These are phyloP conservation scores for Philopedon plagiatum DNA, from an alignment of 2,888 invertebrate genomes.

Conservation along the genomic window DNA sequence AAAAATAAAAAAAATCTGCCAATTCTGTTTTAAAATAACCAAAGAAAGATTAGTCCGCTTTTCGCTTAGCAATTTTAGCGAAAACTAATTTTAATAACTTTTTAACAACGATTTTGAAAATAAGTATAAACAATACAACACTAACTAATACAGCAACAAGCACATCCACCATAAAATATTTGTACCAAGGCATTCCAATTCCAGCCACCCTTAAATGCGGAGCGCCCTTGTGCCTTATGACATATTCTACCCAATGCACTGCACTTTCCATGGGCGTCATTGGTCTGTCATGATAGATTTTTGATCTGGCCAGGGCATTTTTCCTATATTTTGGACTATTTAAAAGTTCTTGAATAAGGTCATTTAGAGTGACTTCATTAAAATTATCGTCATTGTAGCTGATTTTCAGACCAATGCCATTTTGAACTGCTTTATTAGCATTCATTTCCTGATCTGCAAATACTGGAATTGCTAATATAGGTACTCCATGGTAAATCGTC, in stretches of 20 bases:
- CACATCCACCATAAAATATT: conserved; percentile 57
- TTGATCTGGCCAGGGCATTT: conserved; percentile 36
- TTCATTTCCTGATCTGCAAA: no score
- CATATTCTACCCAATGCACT: conserved; percentile 49
- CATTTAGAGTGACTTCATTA: background rate
- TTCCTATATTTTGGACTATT: conserved; percentile 36
- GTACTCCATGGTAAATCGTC: conserved; percentile 70
- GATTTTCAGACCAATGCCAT: conserved; percentile 51
- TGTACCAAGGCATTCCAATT: conserved; percentile 57
- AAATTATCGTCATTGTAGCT: conserved; percentile 41
- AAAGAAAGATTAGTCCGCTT: no score
- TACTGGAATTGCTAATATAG: conserved; percentile 71
- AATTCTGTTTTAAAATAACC: no score
- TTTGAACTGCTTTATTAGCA: conserved; percentile 65
- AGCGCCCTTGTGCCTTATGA: conserved; percentile 48
- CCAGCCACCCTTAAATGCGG: conserved; percentile 55
- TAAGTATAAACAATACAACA: background rate
- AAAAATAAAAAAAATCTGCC: no score
- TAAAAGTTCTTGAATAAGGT: conserved; percentile 49
- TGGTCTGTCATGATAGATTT: conserved; percentile 46
- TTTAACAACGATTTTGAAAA: background rate
- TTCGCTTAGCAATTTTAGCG: background rate
- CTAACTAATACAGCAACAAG: background rate
- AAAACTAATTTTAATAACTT: background rate
- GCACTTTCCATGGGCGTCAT: conserved; percentile 42